A percentile compares a stretch with the other conserved stretches of the same genome.
These are phyloP conservation scores for Rhinophrynus dorsalis DNA, from an alignment of 2,797 vertebrate species.

Conservation along the genomic window DNA sequence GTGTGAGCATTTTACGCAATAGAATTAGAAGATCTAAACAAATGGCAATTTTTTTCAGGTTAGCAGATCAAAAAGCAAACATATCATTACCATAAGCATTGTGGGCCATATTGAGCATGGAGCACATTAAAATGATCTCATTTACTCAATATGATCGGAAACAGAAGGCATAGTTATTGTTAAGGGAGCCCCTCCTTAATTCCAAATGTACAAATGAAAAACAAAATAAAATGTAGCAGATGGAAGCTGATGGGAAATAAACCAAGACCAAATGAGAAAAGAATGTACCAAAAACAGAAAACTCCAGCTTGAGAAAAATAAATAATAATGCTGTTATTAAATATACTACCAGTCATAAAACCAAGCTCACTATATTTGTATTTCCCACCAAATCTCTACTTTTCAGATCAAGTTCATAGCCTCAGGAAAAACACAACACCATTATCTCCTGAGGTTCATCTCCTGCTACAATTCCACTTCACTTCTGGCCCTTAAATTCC, in stretches of 20 bases:
- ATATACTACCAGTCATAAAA: constrained; percentile 8
- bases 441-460: constrained; percentile 33
- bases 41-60: background rate
- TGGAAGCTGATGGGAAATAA: constrained; percentile 7
- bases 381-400: constrained; percentile 5
- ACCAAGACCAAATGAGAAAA: background rate
- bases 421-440: constrained; percentile 6
- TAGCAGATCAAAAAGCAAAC: background rate
- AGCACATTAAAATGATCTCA: constrained; percentile 23
- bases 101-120: background rate
- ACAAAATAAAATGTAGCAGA: constrained; percentile 25
- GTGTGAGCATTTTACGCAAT: background rate
- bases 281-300: background rate
- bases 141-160: background rate
- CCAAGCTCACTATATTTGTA: background rate
- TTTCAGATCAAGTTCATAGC: constrained; percentile 13
- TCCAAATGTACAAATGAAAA: constrained; percentile 2
- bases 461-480: constrained; percentile 13
- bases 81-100: background rate
- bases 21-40: background rate
- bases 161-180: background rate
- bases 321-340: background rate
- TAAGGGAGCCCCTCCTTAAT: constrained; percentile 3
- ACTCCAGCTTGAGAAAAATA: background rate
- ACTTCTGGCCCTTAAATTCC: constrained; percentile 21